phyloP scores from a whole-genome alignment of 1,140 invertebrate species.

The Hestina assimilis region DNA sequence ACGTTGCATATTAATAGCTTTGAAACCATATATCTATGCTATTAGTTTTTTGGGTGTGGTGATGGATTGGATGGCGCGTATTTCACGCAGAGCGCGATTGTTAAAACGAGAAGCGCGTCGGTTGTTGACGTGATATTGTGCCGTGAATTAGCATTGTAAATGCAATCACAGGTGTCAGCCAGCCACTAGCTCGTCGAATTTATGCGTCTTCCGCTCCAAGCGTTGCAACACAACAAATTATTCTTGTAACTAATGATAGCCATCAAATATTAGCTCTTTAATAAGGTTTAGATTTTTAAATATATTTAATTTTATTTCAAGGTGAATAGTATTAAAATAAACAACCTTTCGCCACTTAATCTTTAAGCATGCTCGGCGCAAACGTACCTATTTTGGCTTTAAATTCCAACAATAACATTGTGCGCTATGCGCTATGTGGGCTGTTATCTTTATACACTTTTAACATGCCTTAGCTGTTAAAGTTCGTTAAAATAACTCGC shows the following conservation, averaged over 20 bases:
- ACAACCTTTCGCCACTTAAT: neutral
- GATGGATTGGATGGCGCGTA: constrained; percentile 15
- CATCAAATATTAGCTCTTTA: constrained; percentile 8
- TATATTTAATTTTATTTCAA: neutral
- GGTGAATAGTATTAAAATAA: neutral
- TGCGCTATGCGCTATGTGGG: no score
- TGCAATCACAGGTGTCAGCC: constrained; percentile 76
- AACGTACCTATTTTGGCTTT: neutral
- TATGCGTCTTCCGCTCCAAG: constrained; percentile 67
- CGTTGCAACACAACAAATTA: constrained; percentile 61
- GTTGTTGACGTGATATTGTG: constrained; percentile 63
- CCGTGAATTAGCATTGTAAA: constrained; percentile 76
- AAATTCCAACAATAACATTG: neutral
- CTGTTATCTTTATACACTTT: constrained; percentile 15
- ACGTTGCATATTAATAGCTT: neutral
- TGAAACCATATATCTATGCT: neutral
- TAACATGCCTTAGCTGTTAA: constrained; percentile 39
- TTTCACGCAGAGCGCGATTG: constrained; percentile 30
- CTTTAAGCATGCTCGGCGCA: neutral
- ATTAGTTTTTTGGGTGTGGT: constrained; percentile 21
- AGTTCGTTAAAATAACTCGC: constrained; percentile 53
- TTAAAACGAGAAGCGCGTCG: constrained; percentile 46
- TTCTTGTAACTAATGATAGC: constrained; percentile 62
- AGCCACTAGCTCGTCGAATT: constrained; percentile 68
- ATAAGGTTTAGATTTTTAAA: neutral